Evolutionary conservation across 1,140 invertebrate genomes (phyloP).

Genomic region (Diprion similis): DNA sequence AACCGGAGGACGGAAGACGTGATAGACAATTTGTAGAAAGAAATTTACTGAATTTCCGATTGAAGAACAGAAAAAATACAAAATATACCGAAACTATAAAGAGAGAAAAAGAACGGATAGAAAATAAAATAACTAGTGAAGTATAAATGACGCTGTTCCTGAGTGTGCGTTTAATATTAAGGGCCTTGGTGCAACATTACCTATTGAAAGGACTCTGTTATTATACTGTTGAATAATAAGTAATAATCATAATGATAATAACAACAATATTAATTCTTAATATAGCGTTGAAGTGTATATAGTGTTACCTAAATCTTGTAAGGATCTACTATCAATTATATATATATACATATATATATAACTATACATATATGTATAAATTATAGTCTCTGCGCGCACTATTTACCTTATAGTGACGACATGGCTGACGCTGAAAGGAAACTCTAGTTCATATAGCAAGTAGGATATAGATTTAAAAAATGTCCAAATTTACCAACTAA

Average conservation of each 20-base stretch:
- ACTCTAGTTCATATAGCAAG: conserved; percentile 42
- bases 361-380: not conserved
- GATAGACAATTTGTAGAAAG: conserved; percentile 15
- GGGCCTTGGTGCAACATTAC: not conserved
- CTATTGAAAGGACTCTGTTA: conserved; percentile 25
- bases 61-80: conserved; percentile 3
- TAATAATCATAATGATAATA: not conserved
- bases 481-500: conserved; percentile 42
- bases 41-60: conserved; percentile 18
- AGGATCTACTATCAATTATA: conserved; percentile 43
- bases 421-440: conserved; percentile 31
- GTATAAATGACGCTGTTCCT: conserved; percentile 20
- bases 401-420: conserved; percentile 36
- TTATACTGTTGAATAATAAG: conserved; percentile 28
- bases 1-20: not conserved
- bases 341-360: conserved; percentile 19
- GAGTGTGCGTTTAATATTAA: conserved; percentile 21
- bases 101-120: not conserved
- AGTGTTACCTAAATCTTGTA: conserved; percentile 53
- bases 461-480: conserved; percentile 27
- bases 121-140: conserved; percentile 15
- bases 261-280: not conserved
- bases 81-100: conserved; percentile 7
- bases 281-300: conserved; percentile 40
- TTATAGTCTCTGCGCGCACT: conserved; percentile 14